Conservation (phyloP, 2,888 invertebrate species). For the Pantelozetes paolii region DNA sequence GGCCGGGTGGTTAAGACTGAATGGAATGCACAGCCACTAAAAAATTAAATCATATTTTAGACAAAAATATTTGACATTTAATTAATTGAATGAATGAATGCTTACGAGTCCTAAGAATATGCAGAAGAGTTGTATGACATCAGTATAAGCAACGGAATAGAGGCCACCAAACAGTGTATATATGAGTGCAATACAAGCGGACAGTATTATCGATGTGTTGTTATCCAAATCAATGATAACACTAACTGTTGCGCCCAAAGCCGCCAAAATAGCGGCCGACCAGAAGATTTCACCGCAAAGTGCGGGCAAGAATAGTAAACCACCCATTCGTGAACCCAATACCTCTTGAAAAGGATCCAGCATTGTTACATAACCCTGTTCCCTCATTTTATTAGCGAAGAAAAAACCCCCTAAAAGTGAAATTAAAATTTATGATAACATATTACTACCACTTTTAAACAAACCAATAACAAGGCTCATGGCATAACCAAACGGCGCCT, state of each 20-base stretch:
- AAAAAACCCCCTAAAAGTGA: slow-evolving; percentile 76
- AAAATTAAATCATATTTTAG: slow-evolving; percentile 42
- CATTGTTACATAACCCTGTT: slow-evolving; percentile 98
- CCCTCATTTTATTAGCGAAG: slow-evolving; percentile 96
- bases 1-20: slow-evolving; percentile 81
- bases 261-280: slow-evolving; percentile 96
- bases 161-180: slow-evolving; percentile 97
- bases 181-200: slow-evolving; percentile 91
- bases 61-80: neutral
- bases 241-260: slow-evolving; percentile 88
- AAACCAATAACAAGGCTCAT: slow-evolving; percentile 86
- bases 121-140: slow-evolving; percentile 95
- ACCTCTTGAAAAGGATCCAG: slow-evolving; percentile 94
- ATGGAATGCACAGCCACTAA: slow-evolving; percentile 93
- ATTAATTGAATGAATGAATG: slow-evolving; percentile 44
- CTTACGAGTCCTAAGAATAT: slow-evolving; percentile 87
- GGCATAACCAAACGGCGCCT: slow-evolving; percentile 98
- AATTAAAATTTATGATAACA: neutral
- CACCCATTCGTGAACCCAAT: slow-evolving; percentile 96
- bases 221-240: slow-evolving; percentile 97
- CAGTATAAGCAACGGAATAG: slow-evolving; percentile 97
- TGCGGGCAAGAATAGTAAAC: slow-evolving; percentile 89
- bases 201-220: slow-evolving; percentile 84
- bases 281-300: slow-evolving; percentile 97
- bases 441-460: neutral